A percentile compares a stretch with the other conserved stretches of the same genome.
Evolutionary conservation across 2,113 vertebrate species (phyloP).

Genomic region (Drymodes brunneopygia): DNA sequence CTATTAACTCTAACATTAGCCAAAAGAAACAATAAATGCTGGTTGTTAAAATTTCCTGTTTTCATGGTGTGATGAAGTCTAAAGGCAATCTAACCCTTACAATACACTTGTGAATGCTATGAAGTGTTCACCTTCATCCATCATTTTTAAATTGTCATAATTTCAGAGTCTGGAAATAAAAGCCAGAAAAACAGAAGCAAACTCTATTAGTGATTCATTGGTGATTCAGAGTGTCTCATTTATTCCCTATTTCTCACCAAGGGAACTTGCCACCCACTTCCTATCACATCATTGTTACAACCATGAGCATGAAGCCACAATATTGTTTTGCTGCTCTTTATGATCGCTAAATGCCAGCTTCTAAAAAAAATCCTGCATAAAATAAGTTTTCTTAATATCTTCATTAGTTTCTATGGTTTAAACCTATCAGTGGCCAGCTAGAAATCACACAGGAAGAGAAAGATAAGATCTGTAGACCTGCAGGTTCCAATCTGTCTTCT

Average conservation of each 20-base stretch:
- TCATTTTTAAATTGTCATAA: background rate
- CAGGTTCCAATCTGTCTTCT: background rate
- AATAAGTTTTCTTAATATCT: background rate
- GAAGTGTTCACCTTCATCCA: background rate
- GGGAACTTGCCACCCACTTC: slow-evolving; percentile 69
- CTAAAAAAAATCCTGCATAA: background rate
- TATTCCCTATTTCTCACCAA: slow-evolving; percentile 59
- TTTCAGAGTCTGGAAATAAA: slow-evolving; percentile 30
- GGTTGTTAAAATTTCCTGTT: background rate
- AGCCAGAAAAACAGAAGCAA: slow-evolving; percentile 54
- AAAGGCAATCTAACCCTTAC: background rate
- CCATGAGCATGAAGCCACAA: slow-evolving; percentile 60
- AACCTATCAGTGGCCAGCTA: background rate
- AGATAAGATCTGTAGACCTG: background rate
- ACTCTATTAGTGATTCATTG: slow-evolving; percentile 66
- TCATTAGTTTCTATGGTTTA: background rate
- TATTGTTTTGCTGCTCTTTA: slow-evolving; percentile 14
- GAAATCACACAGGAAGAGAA: background rate
- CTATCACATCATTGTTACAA: slow-evolving; percentile 57
- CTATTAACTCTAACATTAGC: background rate
- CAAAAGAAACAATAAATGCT: background rate
- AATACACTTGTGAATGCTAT: background rate
- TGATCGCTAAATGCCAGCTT: background rate
- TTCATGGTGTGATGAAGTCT: background rate
- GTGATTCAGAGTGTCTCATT: slow-evolving; percentile 68